Percentiles rank a stretch among this genome's conserved stretches.
Conservation (phyloP, 35 echinoderm and acorn worm genomes). For the Chiridota heheva region DNA sequence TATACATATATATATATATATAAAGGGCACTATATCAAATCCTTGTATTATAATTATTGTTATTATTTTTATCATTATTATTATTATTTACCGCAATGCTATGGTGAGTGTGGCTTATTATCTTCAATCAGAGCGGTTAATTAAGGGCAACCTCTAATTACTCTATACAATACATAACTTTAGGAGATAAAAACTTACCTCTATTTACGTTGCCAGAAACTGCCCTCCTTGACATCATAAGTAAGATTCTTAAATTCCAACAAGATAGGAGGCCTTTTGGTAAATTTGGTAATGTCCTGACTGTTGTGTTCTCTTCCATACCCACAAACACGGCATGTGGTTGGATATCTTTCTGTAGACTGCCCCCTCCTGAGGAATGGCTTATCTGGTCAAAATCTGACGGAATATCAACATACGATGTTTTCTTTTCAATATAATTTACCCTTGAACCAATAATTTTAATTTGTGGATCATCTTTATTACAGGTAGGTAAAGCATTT, state of each 20-base stretch:
- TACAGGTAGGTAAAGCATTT: no score
- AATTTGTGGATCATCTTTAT: slow-evolving; percentile 16
- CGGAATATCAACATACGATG: slow-evolving; percentile 29
- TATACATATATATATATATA: no score
- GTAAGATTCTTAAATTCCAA: slow-evolving; percentile 79
- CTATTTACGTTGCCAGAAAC: slow-evolving; percentile 66
- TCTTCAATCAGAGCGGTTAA: no score
- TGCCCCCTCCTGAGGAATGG: slow-evolving; percentile 9
- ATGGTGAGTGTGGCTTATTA: no score
- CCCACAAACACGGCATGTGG: slow-evolving; percentile 56
- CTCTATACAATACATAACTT: no score
- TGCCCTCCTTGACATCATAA: slow-evolving; percentile 72
- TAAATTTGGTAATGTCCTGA: slow-evolving; percentile 75
- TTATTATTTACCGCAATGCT: no score
- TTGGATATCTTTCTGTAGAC: slow-evolving; percentile 36
- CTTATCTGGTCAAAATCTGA: slow-evolving; percentile 55
- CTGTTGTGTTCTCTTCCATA: slow-evolving; percentile 58
- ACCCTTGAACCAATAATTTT: background rate
- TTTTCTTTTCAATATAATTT: slow-evolving; percentile 11
- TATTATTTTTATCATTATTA: no score
- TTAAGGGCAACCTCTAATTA: no score
- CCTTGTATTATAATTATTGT: no score
- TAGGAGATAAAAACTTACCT: slow-evolving; percentile 55
- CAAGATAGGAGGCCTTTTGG: slow-evolving; percentile 66
- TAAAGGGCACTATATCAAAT: no score